Base-by-base conservation (phyloP, 2,888 invertebrate species). In the Temnothorax rugatulus region DNA sequence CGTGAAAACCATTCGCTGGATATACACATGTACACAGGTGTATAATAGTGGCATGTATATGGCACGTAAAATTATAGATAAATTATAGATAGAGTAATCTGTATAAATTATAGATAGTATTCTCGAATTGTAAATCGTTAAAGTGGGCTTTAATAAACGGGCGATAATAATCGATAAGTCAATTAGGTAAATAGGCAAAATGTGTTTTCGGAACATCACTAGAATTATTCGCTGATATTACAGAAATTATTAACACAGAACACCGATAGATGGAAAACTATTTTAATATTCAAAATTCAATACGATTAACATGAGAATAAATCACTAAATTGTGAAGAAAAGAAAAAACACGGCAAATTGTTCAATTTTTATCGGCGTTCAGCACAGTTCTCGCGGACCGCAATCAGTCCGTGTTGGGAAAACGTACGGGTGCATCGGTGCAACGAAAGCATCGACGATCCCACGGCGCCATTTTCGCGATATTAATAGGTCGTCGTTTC, bases 401-500 rank as follows among this genome's bases (percentile, higher is more conserved):
- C 79, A 54, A 68, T 68, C 68, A 79, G 68, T 21, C 44, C 47
- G 68, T 15, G 68, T 29, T 41, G 59, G 47, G 57, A 38, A 77
- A 83, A 63, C 64, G 47, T 66, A 74, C 73, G 83, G 50, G 66
- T 57, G 63, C 52, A 54, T 54, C 21, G 52, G 52, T 21, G n/a
- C 50, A 47, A 59, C 25, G 59, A 66, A 52, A 66, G 52, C 59
- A 50, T 69, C 38, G 73, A 57, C 34, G 47, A 64, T 21, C 57
- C 34, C 61, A 64, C 66, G 71, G 50, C 69, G 76, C 69, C 66
- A 68, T 84, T 84, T 79, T 73, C 77, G 83, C 63, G 41, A 84
- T 82, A 85, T 82, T 84, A 85, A 86, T 82, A 73, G 83, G 77
- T n/a, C 82, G 79, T 66, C 86, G 87, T 86, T 89, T 83, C 85